Conservation (phyloP, 92 coral and sea anemone species). For the Epizoanthus scotinus region DNA sequence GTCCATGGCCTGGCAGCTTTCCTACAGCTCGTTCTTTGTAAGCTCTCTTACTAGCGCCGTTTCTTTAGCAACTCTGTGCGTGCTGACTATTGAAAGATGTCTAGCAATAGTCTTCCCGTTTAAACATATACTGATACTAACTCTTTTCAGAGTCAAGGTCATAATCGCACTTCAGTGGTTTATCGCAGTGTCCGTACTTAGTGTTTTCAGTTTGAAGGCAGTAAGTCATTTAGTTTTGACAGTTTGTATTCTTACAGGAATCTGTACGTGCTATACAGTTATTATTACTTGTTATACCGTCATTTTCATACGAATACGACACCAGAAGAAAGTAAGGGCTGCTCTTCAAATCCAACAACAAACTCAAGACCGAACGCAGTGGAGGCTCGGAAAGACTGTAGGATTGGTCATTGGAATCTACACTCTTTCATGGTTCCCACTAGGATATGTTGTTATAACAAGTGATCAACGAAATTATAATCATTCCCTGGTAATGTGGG, state of each 20-base stretch:
- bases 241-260: not conserved
- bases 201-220: not conserved
- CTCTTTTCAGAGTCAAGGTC: not conserved
- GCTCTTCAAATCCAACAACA: slow-evolving; percentile 22
- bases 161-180: slow-evolving; percentile 6
- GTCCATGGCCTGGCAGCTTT: not conserved
- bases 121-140: not conserved
- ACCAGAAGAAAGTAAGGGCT: not conserved
- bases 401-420: slow-evolving; percentile 16
- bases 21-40: not conserved
- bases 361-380: slow-evolving; percentile 1
- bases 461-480: slow-evolving; percentile 1
- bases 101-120: slow-evolving; percentile 3
- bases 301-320: slow-evolving; percentile 6
- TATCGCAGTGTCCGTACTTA: not conserved
- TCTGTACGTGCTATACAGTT: slow-evolving; percentile 2
- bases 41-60: slow-evolving; percentile 2
- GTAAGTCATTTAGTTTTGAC: not conserved
- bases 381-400: slow-evolving; percentile 18
- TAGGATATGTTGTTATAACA: not conserved
- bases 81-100: slow-evolving; percentile 11
- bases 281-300: slow-evolving; percentile 4
- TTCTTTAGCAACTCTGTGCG: not conserved
- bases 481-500: not conserved
- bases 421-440: slow-evolving; percentile 18